phyloP scores from a whole-genome alignment of 2,888 invertebrate genomes.

The Acheta domesticus region DNA sequence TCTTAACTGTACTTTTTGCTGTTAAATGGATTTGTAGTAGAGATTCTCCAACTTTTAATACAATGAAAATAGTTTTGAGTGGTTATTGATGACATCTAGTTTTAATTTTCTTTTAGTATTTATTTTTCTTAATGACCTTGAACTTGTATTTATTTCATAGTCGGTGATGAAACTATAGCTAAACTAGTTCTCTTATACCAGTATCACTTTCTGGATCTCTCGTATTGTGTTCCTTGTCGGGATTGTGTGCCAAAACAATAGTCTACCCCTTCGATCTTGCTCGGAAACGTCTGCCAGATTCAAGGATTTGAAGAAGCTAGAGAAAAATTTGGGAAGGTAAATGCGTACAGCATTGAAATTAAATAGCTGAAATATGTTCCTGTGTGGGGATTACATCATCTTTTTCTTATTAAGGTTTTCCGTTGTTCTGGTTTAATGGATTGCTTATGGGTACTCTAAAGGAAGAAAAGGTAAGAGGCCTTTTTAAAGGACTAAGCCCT shows the following conservation, averaged over 20 bases:
- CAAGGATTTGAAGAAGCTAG: slow-evolving; percentile 74
- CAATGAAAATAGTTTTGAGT: too few species aligned
- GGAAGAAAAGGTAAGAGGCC: slow-evolving; percentile 66
- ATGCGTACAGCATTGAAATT: background rate
- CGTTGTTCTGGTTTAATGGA: slow-evolving; percentile 65
- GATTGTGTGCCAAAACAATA: slow-evolving; percentile 72
- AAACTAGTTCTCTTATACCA: background rate
- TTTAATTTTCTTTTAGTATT: too few species aligned
- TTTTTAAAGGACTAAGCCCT: slow-evolving; percentile 83
- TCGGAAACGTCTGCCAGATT: slow-evolving; percentile 84
- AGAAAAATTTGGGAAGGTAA: slow-evolving; percentile 65
- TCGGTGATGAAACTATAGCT: background rate
- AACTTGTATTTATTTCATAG: background rate
- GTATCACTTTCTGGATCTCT: slow-evolving; percentile 48
- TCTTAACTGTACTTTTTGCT: too few species aligned
- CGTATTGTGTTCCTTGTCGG: slow-evolving; percentile 69
- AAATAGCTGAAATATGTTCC: too few species aligned
- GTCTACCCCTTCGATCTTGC: slow-evolving; percentile 89
- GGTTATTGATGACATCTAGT: too few species aligned
- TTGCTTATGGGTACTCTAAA: slow-evolving; percentile 63
- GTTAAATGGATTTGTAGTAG: too few species aligned
- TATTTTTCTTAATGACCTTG: too few species aligned
- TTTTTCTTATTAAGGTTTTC: slow-evolving; percentile 51
- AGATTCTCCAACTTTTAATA: too few species aligned
- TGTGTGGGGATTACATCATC: too few species aligned